Base-by-base conservation (phyloP, 2,797 vertebrate genomes). In the Enteromius argenteus region DNA sequence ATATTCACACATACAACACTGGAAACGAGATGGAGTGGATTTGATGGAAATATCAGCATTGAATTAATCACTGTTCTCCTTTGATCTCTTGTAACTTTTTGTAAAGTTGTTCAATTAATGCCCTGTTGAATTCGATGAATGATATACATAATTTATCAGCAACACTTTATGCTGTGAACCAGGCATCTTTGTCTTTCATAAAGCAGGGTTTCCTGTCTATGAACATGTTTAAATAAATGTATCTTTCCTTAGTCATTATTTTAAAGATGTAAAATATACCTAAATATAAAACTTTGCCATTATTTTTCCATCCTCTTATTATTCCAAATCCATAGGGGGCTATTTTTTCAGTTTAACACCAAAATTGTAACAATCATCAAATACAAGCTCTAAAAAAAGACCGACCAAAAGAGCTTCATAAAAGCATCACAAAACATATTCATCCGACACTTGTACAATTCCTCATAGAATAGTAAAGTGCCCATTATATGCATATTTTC, bases 31-130 rank as follows among this genome's bases (percentile, higher is more conserved):
- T 49, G 27, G 14, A 46, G 30, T 62, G 39, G 21, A 56, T 80
- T 78, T 78, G 37, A 56, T 69, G 46, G 8, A 68, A 80, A 69
- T 42, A 80, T 73, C 68, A 73, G 19, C 39, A 46, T 19, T 32
- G 11, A 35, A 62, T 46, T 35, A 46, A 42, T 72, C 14, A 60
- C 19, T 32, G 13, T 30, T 60, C 7, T 81, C 5, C 13, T 49
- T 42, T 27, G 8, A 77, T 60, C 53, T 58, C 21, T 76, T 72
- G 23, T 49, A 19, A 19, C 23, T 37, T 81, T 23, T 44, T 80
- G 9, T 35, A 66, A 68, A 53, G 15, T 32, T 1, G 0, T 42
- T 44, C 23, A 72, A 35, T 46, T 19, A 42, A 73, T 8, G 58
- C 37, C 56, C 44, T 74, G 56, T 81, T 49, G 14, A 62, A 35